These are phyloP conservation scores for Lichenostomus cassidix DNA, from an alignment of 2,113 vertebrate genomes.

Conservation along the genomic window DNA sequence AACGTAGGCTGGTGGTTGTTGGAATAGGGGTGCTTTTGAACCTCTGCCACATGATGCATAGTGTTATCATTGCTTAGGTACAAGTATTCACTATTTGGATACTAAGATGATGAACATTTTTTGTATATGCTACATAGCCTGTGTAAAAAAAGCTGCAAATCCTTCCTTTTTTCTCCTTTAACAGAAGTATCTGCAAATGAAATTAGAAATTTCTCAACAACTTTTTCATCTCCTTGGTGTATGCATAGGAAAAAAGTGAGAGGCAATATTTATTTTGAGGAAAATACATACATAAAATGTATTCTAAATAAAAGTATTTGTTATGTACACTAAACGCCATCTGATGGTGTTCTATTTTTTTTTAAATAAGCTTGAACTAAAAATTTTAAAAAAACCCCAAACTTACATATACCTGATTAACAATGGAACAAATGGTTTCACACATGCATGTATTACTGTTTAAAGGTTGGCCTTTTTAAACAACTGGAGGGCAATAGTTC, in stretches of 20 bases:
- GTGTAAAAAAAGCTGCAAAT: background rate
- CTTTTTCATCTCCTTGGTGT: background rate
- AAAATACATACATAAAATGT: background rate
- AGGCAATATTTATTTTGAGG: background rate
- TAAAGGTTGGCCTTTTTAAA: slow-evolving; percentile 1
- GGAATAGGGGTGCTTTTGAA: background rate
- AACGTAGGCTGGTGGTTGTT: background rate
- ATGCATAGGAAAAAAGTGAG: background rate
- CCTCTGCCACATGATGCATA: background rate
- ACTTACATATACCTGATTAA: background rate
- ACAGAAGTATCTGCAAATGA: background rate
- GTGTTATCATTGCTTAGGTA: background rate
- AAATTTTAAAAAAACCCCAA: background rate
- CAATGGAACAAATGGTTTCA: background rate
- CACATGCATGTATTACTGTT: background rate
- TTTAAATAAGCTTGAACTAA: background rate
- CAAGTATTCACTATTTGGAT: background rate
- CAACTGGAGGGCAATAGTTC: background rate
- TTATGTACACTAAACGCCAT: background rate
- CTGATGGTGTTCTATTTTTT: background rate
- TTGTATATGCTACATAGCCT: background rate
- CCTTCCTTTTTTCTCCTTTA: background rate
- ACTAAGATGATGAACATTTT: background rate
- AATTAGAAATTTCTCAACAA: background rate
- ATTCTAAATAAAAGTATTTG: background rate